phyloP scores from a whole-genome alignment of 2,113 vertebrate species.

The Todiramphus chloris region DNA sequence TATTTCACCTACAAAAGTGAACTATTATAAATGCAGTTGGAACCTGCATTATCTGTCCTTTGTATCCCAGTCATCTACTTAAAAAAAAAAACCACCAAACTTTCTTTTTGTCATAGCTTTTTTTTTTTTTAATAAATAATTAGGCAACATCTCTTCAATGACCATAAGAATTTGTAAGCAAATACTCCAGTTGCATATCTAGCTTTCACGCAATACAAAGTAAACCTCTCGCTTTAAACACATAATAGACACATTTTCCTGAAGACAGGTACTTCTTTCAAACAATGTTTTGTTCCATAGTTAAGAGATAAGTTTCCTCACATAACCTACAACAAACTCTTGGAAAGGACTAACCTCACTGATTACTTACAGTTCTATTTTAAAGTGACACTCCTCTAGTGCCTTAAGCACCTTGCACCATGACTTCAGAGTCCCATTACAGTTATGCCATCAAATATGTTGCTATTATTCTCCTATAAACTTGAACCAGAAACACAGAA shows the following conservation, averaged over 20 bases:
- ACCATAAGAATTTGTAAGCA: neutral
- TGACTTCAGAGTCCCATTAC: neutral
- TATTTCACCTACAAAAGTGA: neutral
- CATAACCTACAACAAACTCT: neutral
- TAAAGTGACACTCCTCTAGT: neutral
- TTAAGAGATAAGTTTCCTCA: neutral
- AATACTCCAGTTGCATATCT: neutral
- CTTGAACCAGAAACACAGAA: neutral
- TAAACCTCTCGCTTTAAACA: neutral
- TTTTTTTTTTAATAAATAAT: neutral
- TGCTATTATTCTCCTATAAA: neutral
- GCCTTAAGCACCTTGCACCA: neutral
- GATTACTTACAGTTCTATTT: neutral
- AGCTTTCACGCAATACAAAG: neutral
- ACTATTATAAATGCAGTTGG: neutral
- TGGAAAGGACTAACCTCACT: neutral
- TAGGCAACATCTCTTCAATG: neutral
- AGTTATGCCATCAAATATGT: neutral
- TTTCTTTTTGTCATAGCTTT: neutral
- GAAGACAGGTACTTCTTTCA: neutral
- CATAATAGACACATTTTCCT: neutral
- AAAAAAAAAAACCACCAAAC: neutral
- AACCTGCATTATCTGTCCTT: conserved; percentile 7
- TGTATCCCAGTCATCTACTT: neutral
- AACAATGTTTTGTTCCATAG: neutral